Base-by-base conservation (phyloP, 2,113 vertebrate genomes). In the Pavo muticus region DNA sequence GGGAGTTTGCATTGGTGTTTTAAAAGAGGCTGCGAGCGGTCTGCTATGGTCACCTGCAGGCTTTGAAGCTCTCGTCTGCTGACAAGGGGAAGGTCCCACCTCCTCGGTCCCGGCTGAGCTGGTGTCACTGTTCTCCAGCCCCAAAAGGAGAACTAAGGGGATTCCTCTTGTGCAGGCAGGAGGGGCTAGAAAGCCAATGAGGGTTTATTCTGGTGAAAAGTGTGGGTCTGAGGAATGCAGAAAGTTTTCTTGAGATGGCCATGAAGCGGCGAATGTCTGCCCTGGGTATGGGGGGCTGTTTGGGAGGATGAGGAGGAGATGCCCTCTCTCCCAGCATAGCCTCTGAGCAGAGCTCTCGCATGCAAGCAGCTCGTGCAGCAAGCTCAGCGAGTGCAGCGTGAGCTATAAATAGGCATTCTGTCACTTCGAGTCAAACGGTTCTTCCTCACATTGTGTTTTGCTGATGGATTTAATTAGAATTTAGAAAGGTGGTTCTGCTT, bases 41-140 rank as follows among this genome's bases (percentile, higher is more conserved):
- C 47, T 2, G 0, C 19, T 0, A 0, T 65, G 59, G 61, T 79
- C 75, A 78, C 35, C 56, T 1, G 0, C 18, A 29, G 64, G 17
- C 65, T 88, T 76, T 93, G 90, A 68, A 85, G 45, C 30, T 84
- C 50, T 7, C 6, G 2, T 40, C 5, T 83, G 73, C 35, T 39
- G 25, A 9, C 0, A 8, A 19, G 2, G 9, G 59, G 80, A 25
- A 71, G 0, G 25, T 79, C 23, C 76, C 29, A 47, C 12, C 32
- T 52, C 45, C 52, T n/a, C 1, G 4, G 56, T 32, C 52, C 27
- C 64, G 56, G 91, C 23, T 69, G 78, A 76, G 44, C 39, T 9
- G 8, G 6, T 0, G 0, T 60, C 44, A 42, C 35, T 16, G 47
- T 0, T 40, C 14, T 45, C 29, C 35, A 21, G 11, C n/a, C 24